These are phyloP conservation scores for Triplophysa yarkandensis DNA, from an alignment of 2,797 vertebrate genomes.

Conservation along the genomic window DNA sequence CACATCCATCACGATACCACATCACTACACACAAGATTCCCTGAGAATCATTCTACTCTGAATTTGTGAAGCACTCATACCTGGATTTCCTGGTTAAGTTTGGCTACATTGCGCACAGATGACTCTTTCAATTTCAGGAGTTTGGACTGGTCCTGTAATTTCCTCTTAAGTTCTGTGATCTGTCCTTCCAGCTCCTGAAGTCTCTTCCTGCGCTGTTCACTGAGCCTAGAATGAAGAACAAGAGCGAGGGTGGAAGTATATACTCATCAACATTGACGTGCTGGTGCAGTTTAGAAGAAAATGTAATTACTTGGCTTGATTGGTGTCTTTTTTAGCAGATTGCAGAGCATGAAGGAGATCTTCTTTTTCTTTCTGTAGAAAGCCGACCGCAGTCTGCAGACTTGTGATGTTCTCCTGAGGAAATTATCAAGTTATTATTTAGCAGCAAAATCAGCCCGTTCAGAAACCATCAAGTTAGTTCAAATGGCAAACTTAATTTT, in stretches of 20 bases:
- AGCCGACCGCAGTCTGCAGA: conserved; percentile 83
- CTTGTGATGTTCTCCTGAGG: conserved; percentile 82
- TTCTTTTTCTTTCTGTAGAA: conserved; percentile 91
- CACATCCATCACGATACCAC: neutral
- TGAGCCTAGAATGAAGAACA: conserved; percentile 76
- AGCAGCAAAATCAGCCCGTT: no score
- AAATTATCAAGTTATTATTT: neutral
- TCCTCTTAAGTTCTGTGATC: conserved; percentile 88
- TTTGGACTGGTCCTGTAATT: conserved; percentile 90
- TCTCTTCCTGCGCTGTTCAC: conserved; percentile 89
- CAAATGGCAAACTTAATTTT: no score
- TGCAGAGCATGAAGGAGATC: conserved; percentile 85
- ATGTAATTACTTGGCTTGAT: conserved; percentile 88
- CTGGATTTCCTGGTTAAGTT: conserved; percentile 91
- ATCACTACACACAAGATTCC: neutral
- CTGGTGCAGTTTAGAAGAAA: neutral
- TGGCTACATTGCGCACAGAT: conserved; percentile 83
- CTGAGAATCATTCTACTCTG: no score
- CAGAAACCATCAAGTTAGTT: neutral
- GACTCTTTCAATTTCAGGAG: conserved; percentile 91
- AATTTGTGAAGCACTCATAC: conserved; percentile 63
- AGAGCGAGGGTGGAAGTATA: neutral
- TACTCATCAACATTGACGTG: neutral
- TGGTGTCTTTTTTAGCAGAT: conserved; percentile 89
- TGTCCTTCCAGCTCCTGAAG: conserved; percentile 92